These are phyloP conservation scores for Hyalella azteca DNA, from an alignment of 2,888 invertebrate genomes.

Conservation along the genomic window DNA sequence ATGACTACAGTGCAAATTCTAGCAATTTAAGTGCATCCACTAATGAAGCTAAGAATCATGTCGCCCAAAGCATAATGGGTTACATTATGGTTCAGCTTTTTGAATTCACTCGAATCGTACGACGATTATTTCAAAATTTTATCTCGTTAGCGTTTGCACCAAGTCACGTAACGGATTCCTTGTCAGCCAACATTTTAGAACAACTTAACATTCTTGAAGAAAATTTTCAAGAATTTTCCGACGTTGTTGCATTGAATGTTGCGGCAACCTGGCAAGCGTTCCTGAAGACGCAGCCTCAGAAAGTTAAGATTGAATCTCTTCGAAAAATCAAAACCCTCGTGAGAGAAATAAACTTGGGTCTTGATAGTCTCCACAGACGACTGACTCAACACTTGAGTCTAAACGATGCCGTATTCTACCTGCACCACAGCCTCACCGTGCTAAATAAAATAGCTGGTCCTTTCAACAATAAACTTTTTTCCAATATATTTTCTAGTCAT, in stretches of 20 bases:
- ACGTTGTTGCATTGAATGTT: background rate
- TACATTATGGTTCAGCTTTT: background rate
- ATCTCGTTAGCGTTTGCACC: background rate
- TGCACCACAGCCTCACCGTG: background rate
- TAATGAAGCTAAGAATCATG: background rate
- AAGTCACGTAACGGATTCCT: background rate
- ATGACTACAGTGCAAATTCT: too few relatives aligned
- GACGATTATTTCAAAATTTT: background rate
- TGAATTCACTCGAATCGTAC: background rate
- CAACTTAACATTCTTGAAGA: background rate
- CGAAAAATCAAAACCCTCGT: background rate
- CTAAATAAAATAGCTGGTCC: background rate
- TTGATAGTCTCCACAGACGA: background rate
- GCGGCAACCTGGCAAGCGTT: background rate
- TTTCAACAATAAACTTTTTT: background rate
- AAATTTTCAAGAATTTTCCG: background rate
- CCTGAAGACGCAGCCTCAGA: background rate
- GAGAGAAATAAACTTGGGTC: background rate
- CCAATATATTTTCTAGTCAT: background rate
- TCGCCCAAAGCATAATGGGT: background rate
- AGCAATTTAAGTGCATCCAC: too few relatives aligned
- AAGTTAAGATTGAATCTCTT: background rate
- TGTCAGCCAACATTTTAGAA: background rate
- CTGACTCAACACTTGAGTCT: background rate
- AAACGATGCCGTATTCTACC: background rate